Evolutionary conservation across 2,888 invertebrate genomes (phyloP).

Genomic region (Allygus modestus): DNA sequence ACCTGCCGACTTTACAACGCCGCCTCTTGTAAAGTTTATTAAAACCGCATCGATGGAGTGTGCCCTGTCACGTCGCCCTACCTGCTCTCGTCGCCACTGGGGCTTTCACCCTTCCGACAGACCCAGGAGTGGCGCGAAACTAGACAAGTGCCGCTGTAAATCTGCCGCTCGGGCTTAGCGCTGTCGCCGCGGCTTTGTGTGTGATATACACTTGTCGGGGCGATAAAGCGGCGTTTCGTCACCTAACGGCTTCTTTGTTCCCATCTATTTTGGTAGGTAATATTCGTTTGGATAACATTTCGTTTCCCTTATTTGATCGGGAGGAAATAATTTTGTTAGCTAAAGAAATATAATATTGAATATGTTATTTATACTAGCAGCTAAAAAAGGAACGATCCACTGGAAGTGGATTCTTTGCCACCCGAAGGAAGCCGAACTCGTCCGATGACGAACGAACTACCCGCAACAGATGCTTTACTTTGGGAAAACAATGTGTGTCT

Average conservation of each 20-base stretch:
- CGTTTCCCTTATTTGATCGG: too few relatives aligned
- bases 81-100: background rate
- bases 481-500: too few relatives aligned
- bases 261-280: background rate
- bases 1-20: slow-evolving; percentile 21
- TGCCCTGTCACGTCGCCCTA: slow-evolving; percentile 9
- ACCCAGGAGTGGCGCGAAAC: background rate
- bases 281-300: too few relatives aligned
- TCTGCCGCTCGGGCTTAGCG: slow-evolving; percentile 3
- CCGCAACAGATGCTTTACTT: too few relatives aligned
- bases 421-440: too few relatives aligned
- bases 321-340: too few relatives aligned
- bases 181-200: background rate
- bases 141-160: background rate
- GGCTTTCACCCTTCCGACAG: background rate
- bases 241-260: background rate
- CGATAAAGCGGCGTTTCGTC: background rate
- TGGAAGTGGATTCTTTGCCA: too few relatives aligned
- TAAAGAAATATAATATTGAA: too few relatives aligned
- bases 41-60: slow-evolving; percentile 1
- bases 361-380: too few relatives aligned
- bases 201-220: background rate
- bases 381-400: too few relatives aligned
- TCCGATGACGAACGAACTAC: too few relatives aligned
- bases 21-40: slow-evolving; percentile 42